Evolutionary conservation across 2,888 invertebrate genomes (phyloP).

Genomic region (Criorhina ranunculi): DNA sequence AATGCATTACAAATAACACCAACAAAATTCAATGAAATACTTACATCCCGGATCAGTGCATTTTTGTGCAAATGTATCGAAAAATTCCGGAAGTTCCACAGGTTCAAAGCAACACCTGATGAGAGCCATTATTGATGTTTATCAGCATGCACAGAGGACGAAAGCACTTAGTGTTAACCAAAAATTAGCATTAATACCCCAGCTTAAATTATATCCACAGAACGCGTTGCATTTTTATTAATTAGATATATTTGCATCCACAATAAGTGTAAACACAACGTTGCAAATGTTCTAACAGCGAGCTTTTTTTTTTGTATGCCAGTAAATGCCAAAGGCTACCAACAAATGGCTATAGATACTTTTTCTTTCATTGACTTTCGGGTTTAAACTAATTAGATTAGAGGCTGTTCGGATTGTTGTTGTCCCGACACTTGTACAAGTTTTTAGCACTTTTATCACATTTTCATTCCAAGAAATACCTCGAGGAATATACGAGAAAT

Average conservation of each 20-base stretch:
- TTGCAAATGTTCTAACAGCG: background rate
- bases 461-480: slow-evolving; percentile 3
- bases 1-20: too few species aligned
- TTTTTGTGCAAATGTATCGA: slow-evolving; percentile 91
- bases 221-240: slow-evolving; percentile 22
- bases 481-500: background rate
- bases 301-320: slow-evolving; percentile 39
- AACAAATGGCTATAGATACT: slow-evolving; percentile 1
- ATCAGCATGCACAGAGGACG: background rate
- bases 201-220: background rate
- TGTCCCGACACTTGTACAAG: background rate
- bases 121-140: slow-evolving; percentile 80
- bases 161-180: background rate
- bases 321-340: slow-evolving; percentile 44
- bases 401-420: background rate
- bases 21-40: slow-evolving; percentile 82
- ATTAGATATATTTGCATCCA: slow-evolving; percentile 6
- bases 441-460: slow-evolving; percentile 6
- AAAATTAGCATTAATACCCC: background rate
- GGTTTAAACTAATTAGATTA: slow-evolving; percentile 47
- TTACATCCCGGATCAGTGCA: slow-evolving; percentile 93
- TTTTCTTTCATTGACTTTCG: slow-evolving; percentile 27
- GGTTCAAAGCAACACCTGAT: slow-evolving; percentile 92
- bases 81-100: slow-evolving; percentile 89
- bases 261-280: slow-evolving; percentile 16